These are phyloP conservation scores for Alaudala cheleensis DNA, from an alignment of 2,113 vertebrate genomes.

Conservation along the genomic window DNA sequence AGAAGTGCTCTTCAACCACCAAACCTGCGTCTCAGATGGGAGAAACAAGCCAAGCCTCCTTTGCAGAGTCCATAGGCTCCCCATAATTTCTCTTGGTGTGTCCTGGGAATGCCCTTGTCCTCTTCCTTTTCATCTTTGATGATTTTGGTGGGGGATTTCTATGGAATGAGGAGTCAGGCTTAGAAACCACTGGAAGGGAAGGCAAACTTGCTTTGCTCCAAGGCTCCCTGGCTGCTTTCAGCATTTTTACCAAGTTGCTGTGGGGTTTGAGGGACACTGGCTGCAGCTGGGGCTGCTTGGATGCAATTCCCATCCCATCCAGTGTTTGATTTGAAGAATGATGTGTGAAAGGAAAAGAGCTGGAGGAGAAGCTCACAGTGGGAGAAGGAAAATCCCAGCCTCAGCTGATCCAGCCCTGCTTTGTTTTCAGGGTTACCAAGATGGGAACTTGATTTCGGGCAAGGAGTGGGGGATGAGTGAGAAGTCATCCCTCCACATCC, in stretches of 20 bases:
- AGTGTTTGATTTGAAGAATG: background rate
- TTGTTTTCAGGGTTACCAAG: background rate
- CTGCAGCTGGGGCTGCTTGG: background rate
- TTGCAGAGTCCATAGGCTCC: background rate
- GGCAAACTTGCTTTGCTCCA: background rate
- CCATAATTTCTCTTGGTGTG: background rate
- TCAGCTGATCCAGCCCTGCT: background rate
- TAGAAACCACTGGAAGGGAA: background rate
- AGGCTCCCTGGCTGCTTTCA: background rate
- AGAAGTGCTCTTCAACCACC: background rate
- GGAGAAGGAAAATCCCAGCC: background rate
- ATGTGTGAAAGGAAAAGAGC: background rate
- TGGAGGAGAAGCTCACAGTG: background rate
- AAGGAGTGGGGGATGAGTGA: background rate
- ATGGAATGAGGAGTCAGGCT: background rate
- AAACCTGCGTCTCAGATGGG: fast-evolving
- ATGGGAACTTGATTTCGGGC: background rate
- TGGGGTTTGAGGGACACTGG: background rate
- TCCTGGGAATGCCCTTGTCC: background rate
- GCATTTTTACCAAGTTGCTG: background rate
- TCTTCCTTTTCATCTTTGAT: background rate
- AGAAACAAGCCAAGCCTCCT: background rate
- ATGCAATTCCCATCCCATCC: background rate
- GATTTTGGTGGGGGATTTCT: background rate
- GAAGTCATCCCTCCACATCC: background rate